Base-by-base conservation (phyloP, 2,888 invertebrate species). In the Watsonalla binaria region DNA sequence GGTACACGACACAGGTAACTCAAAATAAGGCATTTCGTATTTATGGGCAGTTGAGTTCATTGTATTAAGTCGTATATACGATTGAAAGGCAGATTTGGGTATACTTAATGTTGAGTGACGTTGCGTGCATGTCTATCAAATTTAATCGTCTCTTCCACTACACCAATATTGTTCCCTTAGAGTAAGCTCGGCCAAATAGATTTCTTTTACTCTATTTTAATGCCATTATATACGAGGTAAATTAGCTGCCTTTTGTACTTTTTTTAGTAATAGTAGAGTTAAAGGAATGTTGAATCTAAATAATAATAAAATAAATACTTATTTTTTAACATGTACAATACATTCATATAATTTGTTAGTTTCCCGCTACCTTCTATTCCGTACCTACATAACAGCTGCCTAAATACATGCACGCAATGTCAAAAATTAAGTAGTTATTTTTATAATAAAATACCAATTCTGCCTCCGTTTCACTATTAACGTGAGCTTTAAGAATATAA, bases 11-110 rank as follows among this genome's bases (percentile, higher is more conserved):
- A 81, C 85, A 86, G 87, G 89, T 90, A 90, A 89, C 90, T 82
- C 78, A 82, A 85, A 86, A 80, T 88, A 91, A 91, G 90, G 89
- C 90, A 86, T 85, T 80, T 82, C 76, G 78, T 83, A 78, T 72
- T 63, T 63, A 62, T 62, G 66, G 80, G 77, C 77, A 82, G 81
- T 82, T 72, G 11, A 11, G 8, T 52, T 66, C 60, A 59, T 55
- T 53, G 53, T 48, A 48, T 42, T 47, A 47, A 66, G 52, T 63
- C 60, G 63, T 53, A 61, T 11, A 11, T 42, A 42, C 64, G 61
- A 55, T 54, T 54, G 47, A 61, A 76, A 80, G 82, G 70, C 81
- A 80, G 80, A 70, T 71, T 66, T 56, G 62, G 66, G 55, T 49
- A 47, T 52, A 45, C 37, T 48, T 33, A 47, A 55, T n/a, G 39